Evolutionary conservation across 2,797 vertebrate genomes (phyloP), one percentile per base, ranked within the genome.

Genomic region (Gymnoscopelus microlampas): DNA sequence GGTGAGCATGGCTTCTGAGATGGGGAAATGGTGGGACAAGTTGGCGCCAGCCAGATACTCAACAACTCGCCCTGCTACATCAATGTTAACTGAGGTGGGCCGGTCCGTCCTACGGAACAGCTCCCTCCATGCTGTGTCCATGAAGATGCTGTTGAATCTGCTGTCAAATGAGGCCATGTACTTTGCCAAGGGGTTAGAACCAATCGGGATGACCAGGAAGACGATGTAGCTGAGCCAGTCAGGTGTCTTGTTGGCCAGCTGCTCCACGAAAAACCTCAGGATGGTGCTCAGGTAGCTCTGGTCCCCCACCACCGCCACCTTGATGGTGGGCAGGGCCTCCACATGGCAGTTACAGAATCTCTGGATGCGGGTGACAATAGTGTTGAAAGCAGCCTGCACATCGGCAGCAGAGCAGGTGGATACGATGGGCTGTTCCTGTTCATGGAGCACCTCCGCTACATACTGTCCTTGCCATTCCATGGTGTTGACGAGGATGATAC

Each of bases 1-100:
- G 73, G 93, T 94, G 13, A 94, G 88, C 93, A 94, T 94, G 59
- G 92, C 93, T 73, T 94, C 93, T 0, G 93, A 92, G 74, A 93
- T 91, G 0, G 92, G 92, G 75, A 89, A 91, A 68, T 90, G 88
- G 84, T 94, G 92, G 39, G 92, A 91, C 0, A 90, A 77, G 3
- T 75, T 80, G 0, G 90, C 92, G 71, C 91, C 91, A 1, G 53
- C 63, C 58, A 93, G 63, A 35, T 92, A 93, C 88, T 93, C 91
- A 29, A 79, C 82, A 47, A 93, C 89, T 1, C 93, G 90, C 0
- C 70, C 54, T 0, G 87, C 89, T 0, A 93, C 88, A 0, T 90
- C 92, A 0, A 93, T 81, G 47, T 32, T 87, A 93, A 91, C 92
- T 53, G 90, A 83, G 9, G 84, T 49, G 0, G 92, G 92, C 0